Percentiles rank a stretch among this genome's conserved stretches.
phyloP scores from a whole-genome alignment of 2,113 vertebrate genomes.

The Alethe castanea region DNA sequence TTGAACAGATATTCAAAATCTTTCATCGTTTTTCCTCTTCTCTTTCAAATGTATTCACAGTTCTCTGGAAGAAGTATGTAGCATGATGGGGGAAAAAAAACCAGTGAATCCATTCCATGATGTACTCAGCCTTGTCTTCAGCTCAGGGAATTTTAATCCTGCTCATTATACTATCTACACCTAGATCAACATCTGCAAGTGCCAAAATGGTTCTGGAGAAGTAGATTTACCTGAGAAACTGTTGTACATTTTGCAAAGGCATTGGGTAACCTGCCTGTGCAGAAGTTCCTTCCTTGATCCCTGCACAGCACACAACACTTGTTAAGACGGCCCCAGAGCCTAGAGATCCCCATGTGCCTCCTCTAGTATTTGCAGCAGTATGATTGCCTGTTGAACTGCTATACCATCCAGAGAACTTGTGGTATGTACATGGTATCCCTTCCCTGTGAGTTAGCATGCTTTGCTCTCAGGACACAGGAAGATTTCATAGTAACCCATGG shows the following conservation, averaged over 20 bases:
- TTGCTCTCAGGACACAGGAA: not conserved
- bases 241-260: not conserved
- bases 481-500: not conserved
- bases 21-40: not conserved
- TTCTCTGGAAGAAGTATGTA: not conserved
- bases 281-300: not conserved
- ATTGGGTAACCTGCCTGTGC: not conserved
- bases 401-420: conserved; percentile 30
- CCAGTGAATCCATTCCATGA: not conserved
- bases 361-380: not conserved
- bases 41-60: not conserved
- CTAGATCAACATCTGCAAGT: not conserved
- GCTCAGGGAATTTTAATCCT: not conserved
- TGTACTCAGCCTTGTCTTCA: not conserved
- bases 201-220: not conserved
- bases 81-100: not conserved
- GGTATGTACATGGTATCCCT: not conserved
- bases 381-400: not conserved
- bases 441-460: not conserved
- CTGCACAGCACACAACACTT: not conserved
- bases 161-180: not conserved
- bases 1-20: not conserved
- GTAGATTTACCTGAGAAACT: not conserved
- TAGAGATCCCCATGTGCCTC: not conserved
- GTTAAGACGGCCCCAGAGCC: not conserved